Percentiles rank a stretch among this genome's conserved stretches.
These are phyloP conservation scores for Drosophila lutescens DNA, from an alignment of 2,888 invertebrate genomes.

Conservation along the genomic window DNA sequence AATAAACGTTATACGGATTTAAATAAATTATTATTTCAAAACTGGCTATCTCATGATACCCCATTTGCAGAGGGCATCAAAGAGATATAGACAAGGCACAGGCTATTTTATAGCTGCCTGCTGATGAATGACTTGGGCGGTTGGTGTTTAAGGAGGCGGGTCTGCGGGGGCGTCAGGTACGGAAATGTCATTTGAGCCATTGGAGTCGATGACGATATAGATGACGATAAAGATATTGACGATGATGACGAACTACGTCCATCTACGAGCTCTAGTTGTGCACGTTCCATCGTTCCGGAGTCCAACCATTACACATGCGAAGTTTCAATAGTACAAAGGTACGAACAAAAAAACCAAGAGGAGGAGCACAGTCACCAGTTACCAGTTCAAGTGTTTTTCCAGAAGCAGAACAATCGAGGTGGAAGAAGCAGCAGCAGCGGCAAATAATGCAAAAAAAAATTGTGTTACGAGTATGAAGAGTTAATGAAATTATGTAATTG, in stretches of 20 bases:
- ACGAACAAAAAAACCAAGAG: constrained; percentile 6
- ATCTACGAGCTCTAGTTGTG: constrained; percentile 63
- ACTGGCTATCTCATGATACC: not conserved
- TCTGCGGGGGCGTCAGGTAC: constrained; percentile 27
- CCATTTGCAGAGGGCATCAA: constrained; percentile 3
- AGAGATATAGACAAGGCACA: constrained; percentile 57
- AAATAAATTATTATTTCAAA: no score
- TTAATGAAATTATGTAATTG: constrained; percentile 68
- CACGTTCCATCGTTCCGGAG: constrained; percentile 58
- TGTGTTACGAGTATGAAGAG: constrained; percentile 31
- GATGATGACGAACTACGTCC: constrained; percentile 65
- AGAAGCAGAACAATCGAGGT: constrained; percentile 38
- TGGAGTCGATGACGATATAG: constrained; percentile 52
- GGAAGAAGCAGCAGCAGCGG: constrained; percentile 9
- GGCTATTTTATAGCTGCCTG: constrained; percentile 56
- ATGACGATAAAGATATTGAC: constrained; percentile 50
- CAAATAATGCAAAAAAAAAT: constrained; percentile 32
- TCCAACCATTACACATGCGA: constrained; percentile 41
- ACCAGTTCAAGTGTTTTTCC: constrained; percentile 69
- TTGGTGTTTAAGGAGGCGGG: not conserved
- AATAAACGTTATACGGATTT: no score
- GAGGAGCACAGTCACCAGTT: constrained; percentile 53
- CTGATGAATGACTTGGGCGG: constrained; percentile 20
- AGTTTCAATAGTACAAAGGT: constrained; percentile 29
- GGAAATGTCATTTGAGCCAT: constrained; percentile 47